These are phyloP conservation scores for Drosophila repleta DNA, from an alignment of 1,140 invertebrate species.

Conservation along the genomic window DNA sequence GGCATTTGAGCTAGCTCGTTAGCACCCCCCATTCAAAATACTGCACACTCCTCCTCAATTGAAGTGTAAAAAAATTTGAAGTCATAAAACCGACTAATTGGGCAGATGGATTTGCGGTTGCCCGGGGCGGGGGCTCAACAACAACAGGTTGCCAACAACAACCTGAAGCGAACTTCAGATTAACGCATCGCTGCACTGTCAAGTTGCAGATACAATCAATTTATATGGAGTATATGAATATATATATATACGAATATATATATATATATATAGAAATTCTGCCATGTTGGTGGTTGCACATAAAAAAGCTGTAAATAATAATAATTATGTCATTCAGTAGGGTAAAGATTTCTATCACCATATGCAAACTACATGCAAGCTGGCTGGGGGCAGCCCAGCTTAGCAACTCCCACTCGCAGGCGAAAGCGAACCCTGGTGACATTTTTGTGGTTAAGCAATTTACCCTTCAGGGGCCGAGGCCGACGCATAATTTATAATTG, in stretches of 20 bases:
- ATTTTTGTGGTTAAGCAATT: slow-evolving; percentile 75
- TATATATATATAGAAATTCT: slow-evolving; percentile 1
- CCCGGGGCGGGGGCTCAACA: slow-evolving; percentile 4
- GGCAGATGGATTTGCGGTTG: slow-evolving; percentile 57
- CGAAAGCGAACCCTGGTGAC: slow-evolving; percentile 46
- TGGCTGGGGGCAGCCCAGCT: neutral
- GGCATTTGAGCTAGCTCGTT: slow-evolving; percentile 3
- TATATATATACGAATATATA: neutral
- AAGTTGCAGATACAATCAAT: slow-evolving; percentile 36
- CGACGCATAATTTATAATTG: slow-evolving; percentile 80
- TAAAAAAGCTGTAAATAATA: slow-evolving; percentile 7
- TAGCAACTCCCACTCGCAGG: neutral
- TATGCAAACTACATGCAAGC: slow-evolving; percentile 46
- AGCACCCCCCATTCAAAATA: slow-evolving; percentile 13
- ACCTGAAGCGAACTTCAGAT: slow-evolving; percentile 28
- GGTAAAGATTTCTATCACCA: slow-evolving; percentile 25
- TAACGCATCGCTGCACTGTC: slow-evolving; percentile 45
- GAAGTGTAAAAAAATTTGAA: slow-evolving; percentile 16
- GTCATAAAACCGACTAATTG: slow-evolving; percentile 56
- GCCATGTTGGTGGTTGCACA: slow-evolving; percentile 36
- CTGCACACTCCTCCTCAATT: neutral
- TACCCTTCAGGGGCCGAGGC: slow-evolving; percentile 40
- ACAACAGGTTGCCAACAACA: slow-evolving; percentile 61
- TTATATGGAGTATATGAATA: neutral
- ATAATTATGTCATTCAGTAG: slow-evolving; percentile 35